These are phyloP conservation scores for Ageneiosus marmoratus DNA, from an alignment of 2,113 vertebrate species.

Conservation along the genomic window DNA sequence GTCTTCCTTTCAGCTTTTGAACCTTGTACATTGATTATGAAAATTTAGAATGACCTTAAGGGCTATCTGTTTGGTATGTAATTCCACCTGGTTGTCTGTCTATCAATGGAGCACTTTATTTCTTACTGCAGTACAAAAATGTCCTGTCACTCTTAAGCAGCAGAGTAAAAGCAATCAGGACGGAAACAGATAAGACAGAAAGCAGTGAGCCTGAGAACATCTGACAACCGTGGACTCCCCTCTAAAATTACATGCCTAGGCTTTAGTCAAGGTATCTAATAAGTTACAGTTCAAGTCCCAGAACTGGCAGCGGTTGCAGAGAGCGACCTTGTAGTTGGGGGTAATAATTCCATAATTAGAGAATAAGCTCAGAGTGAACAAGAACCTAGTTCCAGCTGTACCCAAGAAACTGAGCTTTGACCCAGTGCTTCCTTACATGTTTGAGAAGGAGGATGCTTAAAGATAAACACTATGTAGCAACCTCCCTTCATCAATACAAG, in stretches of 20 bases:
- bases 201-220: not conserved
- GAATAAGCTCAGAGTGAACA: not conserved
- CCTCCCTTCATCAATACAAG: too few species aligned
- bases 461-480: not conserved
- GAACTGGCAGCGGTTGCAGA: not conserved
- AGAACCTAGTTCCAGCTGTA: not conserved
- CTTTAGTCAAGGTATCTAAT: not conserved
- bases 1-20: slow-evolving; percentile 37
- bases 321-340: not conserved
- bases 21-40: not conserved
- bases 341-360: not conserved
- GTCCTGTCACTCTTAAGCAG: not conserved
- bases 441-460: not conserved
- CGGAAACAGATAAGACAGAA: not conserved
- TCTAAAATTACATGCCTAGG: not conserved
- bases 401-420: not conserved
- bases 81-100: not conserved
- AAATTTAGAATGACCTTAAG: slow-evolving; percentile 27
- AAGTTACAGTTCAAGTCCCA: not conserved
- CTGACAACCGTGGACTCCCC: not conserved
- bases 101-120: not conserved
- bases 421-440: not conserved
- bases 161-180: not conserved
- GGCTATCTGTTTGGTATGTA: slow-evolving; percentile 13
- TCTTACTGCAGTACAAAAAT: not conserved